phyloP scores from a whole-genome alignment of 2,888 invertebrate species.

The Taphrorychus bicolor region DNA sequence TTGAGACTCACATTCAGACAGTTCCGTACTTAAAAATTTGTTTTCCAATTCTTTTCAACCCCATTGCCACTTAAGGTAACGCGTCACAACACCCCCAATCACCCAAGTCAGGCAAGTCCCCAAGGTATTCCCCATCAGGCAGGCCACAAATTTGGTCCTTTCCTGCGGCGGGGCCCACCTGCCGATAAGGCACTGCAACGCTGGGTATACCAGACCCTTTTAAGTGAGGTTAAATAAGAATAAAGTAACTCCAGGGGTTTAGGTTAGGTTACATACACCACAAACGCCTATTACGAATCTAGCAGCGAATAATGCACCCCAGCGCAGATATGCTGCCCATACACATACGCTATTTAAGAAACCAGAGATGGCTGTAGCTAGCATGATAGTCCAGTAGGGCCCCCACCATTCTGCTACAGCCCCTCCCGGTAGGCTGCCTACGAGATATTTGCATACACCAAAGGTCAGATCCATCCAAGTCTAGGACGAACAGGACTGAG shows the following conservation, averaged over 20 bases:
- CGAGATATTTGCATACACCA: conserved; percentile 48
- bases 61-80: conserved; percentile 69
- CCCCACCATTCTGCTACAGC: conserved; percentile 46
- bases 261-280: too few species aligned
- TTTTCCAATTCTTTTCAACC: too few species aligned
- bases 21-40: too few species aligned
- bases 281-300: conserved; percentile 67
- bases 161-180: conserved; percentile 77
- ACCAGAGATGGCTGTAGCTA: conserved; percentile 18
- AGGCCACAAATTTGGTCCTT: conserved; percentile 74
- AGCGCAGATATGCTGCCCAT: conserved; percentile 63
- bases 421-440: conserved; percentile 47
- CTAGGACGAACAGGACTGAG: too few species aligned
- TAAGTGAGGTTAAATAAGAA: too few species aligned
- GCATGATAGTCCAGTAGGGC: conserved; percentile 44
- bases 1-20: too few species aligned
- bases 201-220: conserved; percentile 70
- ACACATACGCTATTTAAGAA: conserved; percentile 60
- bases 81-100: conserved; percentile 69
- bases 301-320: conserved; percentile 62
- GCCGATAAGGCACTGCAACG: conserved; percentile 70
- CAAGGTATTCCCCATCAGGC: conserved; percentile 75
- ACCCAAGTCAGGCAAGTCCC: conserved; percentile 76
- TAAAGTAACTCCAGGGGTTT: too few species aligned
- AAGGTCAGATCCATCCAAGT: conserved; percentile 46